Evolutionary conservation across 2,797 vertebrate genomes (phyloP).

Genomic region (Picus viridis): DNA sequence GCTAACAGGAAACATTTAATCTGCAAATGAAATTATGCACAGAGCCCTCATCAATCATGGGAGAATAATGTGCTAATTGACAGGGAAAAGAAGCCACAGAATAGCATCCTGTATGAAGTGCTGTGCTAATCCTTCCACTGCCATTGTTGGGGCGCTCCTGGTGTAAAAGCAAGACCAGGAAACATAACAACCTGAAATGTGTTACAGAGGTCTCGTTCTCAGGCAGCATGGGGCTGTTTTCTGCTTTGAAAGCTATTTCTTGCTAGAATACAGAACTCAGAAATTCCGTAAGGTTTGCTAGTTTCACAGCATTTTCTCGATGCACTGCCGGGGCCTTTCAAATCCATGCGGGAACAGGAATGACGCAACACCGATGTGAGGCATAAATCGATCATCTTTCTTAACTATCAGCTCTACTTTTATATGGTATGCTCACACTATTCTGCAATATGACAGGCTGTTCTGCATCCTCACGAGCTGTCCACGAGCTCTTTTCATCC

Average conservation of each 20-base stretch:
- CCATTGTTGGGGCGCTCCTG: neutral
- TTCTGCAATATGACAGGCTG: too few relatives aligned
- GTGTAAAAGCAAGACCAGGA: neutral
- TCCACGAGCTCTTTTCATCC: too few relatives aligned
- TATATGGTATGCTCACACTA: too few relatives aligned
- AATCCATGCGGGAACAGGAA: too few relatives aligned
- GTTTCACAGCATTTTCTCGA: constrained; percentile 25
- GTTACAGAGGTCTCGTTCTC: neutral
- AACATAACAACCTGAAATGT: neutral
- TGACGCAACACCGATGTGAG: too few relatives aligned
- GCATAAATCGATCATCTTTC: too few relatives aligned
- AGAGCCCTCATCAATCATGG: constrained; percentile 36
- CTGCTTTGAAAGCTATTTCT: neutral
- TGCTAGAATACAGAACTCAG: neutral
- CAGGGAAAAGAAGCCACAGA: constrained; percentile 55
- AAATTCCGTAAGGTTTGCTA: neutral
- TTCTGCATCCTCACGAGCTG: too few relatives aligned
- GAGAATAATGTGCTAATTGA: constrained; percentile 69
- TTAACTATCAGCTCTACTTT: too few relatives aligned
- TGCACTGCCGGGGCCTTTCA: neutral
- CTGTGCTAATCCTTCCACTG: constrained; percentile 25
- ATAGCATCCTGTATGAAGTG: constrained; percentile 21
- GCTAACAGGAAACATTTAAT: constrained; percentile 68
- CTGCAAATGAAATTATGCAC: constrained; percentile 61
- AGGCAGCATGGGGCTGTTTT: neutral